These are phyloP conservation scores for Eclectus roratus DNA, from an alignment of 2,113 vertebrate genomes.

Conservation along the genomic window DNA sequence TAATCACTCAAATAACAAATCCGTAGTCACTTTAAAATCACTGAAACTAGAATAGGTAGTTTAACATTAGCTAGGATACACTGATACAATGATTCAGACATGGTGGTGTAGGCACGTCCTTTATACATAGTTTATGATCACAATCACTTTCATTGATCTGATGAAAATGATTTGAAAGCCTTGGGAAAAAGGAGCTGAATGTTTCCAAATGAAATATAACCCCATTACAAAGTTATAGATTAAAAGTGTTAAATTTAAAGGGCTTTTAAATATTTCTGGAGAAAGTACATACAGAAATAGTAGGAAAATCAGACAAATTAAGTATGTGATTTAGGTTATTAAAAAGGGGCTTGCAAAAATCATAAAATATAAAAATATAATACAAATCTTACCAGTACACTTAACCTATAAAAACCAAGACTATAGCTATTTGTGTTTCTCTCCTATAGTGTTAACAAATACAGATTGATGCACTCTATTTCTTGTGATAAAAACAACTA, in stretches of 20 bases:
- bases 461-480: neutral
- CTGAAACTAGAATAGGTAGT: neutral
- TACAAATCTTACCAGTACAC: neutral
- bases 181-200: neutral
- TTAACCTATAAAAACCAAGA: neutral
- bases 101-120: rapidly evolving
- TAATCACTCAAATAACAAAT: neutral
- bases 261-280: neutral
- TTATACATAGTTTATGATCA: neutral
- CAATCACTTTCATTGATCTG: neutral
- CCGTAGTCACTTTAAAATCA: neutral
- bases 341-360: neutral
- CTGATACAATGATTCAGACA: neutral
- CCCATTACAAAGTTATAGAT: neutral
- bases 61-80: neutral
- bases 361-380: neutral
- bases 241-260: neutral
- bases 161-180: neutral
- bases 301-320: neutral
- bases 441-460: neutral
- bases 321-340: neutral
- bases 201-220: neutral
- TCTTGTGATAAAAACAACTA: neutral
- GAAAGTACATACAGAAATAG: neutral
- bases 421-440: neutral